Evolutionary conservation across 2,888 invertebrate genomes (phyloP), one percentile per base, ranked within the genome.

Genomic region (Cordilura impudica): DNA sequence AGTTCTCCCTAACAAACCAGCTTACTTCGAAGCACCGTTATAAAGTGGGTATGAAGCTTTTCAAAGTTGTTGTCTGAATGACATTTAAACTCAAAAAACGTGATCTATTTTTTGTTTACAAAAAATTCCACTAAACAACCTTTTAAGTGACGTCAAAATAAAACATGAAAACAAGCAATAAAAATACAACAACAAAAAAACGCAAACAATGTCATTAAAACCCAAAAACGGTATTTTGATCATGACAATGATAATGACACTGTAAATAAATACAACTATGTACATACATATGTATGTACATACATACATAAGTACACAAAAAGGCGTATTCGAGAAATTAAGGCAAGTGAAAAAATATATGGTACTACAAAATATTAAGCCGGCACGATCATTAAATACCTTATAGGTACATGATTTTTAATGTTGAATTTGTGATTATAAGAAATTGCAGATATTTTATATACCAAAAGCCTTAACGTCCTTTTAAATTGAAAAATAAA

Each of bases 241-340:
- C 70, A 65, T 78, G 70, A 69, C 35, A 61, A 58, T 73, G 58
- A 71, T 51, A 61, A 45, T 71, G 60, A 54, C 58, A 78, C 7
- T 54, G 56, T 56, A 56, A 70, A 72, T 18, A 39, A 77, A 61
- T 66, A 71, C 21, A 69, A 60, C 47, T 47, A 31, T 19, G 54
- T 29, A 16, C 63, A 56, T 43, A 8, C 58, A 29, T 31, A 18
- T 49, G 1, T n/a, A n/a, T n/a, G n/a, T n/a, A 31, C 26, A 61
- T 29, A 16, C 63, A 56, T 43, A 8, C 58, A 29, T 31, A 18
- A 56, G 1, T n/a, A n/a, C n/a, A n/a, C n/a, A n/a, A 70, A 65
- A 56, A 18, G 43, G 56, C 31, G 39, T 63, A 26, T 39, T 12
- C 47, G 49, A 23, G 4, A 45, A 60, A 31, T 51, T 43, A 49